Evolutionary conservation across 2,797 vertebrate genomes (phyloP).

Genomic region (Jordanella pulchra): DNA sequence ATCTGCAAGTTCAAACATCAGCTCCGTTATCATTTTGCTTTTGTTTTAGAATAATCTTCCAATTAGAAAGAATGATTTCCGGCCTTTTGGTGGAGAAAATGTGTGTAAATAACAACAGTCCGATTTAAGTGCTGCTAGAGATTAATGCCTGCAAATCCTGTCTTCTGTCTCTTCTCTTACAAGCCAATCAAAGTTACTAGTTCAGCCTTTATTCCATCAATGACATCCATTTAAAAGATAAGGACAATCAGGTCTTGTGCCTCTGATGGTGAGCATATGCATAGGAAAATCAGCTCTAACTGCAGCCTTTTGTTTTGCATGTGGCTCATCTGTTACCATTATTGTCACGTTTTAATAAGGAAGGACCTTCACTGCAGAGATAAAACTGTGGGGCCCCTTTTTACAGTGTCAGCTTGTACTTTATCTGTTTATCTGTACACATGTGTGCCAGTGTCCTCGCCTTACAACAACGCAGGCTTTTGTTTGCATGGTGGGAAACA

Average conservation of each 20-base stretch:
- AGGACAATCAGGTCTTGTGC: constrained; percentile 75
- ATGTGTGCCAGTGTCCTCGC: constrained; percentile 63
- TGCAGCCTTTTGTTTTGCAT: constrained; percentile 76
- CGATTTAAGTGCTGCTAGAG: constrained; percentile 13
- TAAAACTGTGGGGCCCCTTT: constrained; percentile 62
- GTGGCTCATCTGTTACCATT: constrained; percentile 74
- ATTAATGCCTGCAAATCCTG: constrained; percentile 26
- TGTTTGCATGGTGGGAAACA: constrained; percentile 70
- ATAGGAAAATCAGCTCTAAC: constrained; percentile 74
- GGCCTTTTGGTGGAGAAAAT: constrained; percentile 8
- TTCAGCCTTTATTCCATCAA: constrained; percentile 46
- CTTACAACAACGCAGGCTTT: constrained; percentile 70
- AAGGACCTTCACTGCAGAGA: constrained; percentile 68
- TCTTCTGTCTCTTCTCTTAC: constrained; percentile 31
- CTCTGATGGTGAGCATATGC: constrained; percentile 52
- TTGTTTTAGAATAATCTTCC: neutral
- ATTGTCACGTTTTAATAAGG: constrained; percentile 72
- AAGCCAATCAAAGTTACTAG: constrained; percentile 33
- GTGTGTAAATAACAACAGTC: constrained; percentile 14
- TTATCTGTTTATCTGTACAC: constrained; percentile 69
- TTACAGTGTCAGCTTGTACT: constrained; percentile 51
- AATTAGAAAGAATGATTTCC: neutral
- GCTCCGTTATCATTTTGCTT: neutral
- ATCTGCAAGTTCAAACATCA: neutral
- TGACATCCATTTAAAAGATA: constrained; percentile 62